Conservation (phyloP, 2,113 vertebrate species). For the Solenodon paradoxus region DNA sequence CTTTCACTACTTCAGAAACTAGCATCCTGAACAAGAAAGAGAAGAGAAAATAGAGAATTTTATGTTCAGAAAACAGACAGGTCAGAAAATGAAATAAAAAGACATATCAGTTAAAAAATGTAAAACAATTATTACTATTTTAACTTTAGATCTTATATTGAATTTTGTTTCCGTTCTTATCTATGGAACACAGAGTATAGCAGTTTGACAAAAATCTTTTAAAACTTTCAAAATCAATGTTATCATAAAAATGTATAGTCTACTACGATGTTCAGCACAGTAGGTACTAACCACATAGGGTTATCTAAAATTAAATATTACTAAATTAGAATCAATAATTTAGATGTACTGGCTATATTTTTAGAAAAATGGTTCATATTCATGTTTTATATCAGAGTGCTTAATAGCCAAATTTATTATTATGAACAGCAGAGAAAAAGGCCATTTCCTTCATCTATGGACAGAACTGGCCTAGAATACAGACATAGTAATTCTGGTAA, state of each 20-base stretch:
- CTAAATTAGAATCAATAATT: not conserved
- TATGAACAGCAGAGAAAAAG: not conserved
- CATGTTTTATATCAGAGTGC: not conserved
- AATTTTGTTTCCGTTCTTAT: not conserved
- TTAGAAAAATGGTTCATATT: not conserved
- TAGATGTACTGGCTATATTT: not conserved
- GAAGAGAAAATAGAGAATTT: not conserved
- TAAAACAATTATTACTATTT: not conserved
- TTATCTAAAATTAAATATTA: not conserved
- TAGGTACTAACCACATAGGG: not conserved
- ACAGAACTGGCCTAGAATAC: not conserved
- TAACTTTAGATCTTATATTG: not conserved
- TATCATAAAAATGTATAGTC: not conserved
- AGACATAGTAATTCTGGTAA: not conserved
- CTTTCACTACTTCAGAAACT: constrained; percentile 76
- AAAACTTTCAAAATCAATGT: not conserved
- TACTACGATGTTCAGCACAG: not conserved
- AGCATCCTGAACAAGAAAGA: constrained; percentile 75
- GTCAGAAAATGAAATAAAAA: not conserved
- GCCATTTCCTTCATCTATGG: not conserved
- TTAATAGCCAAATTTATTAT: not conserved
- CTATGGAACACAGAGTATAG: not conserved
- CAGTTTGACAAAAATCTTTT: not conserved
- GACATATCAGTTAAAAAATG: not conserved
- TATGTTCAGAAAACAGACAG: not conserved